Conservation (phyloP, 2,113 vertebrate genomes). For the Protomyctophum bolini region DNA sequence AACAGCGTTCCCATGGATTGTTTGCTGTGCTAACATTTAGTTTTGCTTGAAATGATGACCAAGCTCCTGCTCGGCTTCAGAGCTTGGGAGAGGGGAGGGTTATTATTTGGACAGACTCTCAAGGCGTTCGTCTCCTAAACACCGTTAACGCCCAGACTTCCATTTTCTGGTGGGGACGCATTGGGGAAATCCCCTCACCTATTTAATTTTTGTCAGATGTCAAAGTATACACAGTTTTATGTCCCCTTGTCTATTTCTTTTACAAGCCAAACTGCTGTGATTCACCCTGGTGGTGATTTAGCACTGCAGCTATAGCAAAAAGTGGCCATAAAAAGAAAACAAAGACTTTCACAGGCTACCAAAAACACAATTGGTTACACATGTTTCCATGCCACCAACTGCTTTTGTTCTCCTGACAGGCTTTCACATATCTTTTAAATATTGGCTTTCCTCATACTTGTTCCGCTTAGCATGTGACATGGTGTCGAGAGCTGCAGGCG, state of each 20-base stretch:
- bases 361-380: conserved; percentile 16
- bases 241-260: no score
- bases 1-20: conserved; percentile 39
- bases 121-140: conserved; percentile 24
- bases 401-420: conserved; percentile 25
- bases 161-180: no score
- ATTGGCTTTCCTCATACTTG: conserved; percentile 26
- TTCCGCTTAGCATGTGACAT: neutral
- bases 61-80: conserved; percentile 17
- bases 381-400: conserved; percentile 25
- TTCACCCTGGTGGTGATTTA: neutral
- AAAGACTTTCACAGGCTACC: conserved; percentile 4
- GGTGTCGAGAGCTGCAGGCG: neutral
- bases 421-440: conserved; percentile 1
- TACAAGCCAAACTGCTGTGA: no score
- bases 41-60: conserved; percentile 38
- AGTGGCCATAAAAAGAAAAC: neutral
- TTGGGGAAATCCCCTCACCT: no score
- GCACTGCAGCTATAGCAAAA: conserved; percentile 2
- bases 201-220: no score
- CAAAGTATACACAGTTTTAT: no score
- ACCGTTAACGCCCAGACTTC: neutral
- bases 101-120: conserved; percentile 54
- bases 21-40: conserved; percentile 37
- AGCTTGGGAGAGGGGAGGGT: conserved; percentile 17